These are phyloP conservation scores for Poecilia picta DNA, from an alignment of 2,797 vertebrate species.

Conservation along the genomic window DNA sequence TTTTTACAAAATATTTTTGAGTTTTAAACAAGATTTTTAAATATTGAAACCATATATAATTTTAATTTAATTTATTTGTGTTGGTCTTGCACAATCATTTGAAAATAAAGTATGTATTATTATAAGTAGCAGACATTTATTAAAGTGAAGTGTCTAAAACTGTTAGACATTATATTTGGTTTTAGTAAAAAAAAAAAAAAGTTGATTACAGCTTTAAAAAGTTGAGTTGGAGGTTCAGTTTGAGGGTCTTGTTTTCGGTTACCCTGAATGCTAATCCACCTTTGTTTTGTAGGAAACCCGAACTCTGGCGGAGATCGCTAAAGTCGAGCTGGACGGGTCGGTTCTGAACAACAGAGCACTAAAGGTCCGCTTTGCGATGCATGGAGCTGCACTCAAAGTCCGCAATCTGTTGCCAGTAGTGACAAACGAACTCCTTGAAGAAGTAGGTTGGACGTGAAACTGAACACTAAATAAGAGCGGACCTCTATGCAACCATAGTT, in stretches of 20 bases:
- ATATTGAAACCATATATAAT: neutral
- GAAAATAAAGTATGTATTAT: neutral
- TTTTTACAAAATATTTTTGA: too few relatives aligned
- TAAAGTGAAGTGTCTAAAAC: neutral
- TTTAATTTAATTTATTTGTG: neutral
- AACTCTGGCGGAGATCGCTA: constrained; percentile 95
- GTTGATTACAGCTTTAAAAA: neutral
- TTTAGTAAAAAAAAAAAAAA: neutral
- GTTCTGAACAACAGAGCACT: constrained; percentile 91
- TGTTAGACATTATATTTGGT: neutral
- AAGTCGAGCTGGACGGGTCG: constrained; percentile 94
- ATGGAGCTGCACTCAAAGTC: constrained; percentile 90
- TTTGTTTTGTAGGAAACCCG: constrained; percentile 88
- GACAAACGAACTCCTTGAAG: constrained; percentile 95
- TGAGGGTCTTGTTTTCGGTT: neutral
- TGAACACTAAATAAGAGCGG: too few relatives aligned
- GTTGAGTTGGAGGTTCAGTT: neutral
- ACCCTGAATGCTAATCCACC: too few relatives aligned
- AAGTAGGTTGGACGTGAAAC: constrained; percentile 63
- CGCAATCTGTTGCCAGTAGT: constrained; percentile 94
- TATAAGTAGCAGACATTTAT: neutral
- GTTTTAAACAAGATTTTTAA: neutral
- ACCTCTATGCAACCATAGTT: too few relatives aligned
- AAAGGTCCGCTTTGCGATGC: constrained; percentile 93
- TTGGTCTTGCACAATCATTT: neutral